Base-by-base conservation (phyloP, 2,888 invertebrate species). In the Zaprionus bogoriensis region DNA sequence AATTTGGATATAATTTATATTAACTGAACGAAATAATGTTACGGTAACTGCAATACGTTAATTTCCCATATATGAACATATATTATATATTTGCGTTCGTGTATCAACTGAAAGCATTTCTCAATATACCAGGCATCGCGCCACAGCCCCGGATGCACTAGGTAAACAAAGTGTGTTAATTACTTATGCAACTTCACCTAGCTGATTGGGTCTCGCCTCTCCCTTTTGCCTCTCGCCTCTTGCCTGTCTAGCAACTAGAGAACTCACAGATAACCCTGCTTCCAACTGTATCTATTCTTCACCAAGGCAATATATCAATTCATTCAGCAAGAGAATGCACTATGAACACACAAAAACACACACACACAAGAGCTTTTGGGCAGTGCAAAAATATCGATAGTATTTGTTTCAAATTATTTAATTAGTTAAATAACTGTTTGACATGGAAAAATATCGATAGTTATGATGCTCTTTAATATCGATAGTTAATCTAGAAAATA, bases 91-190 rank as follows among this genome's bases (percentile, higher is more conserved):
- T 22, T 41, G n/a, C 22, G 22, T 22, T 22, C n/a, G 22, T 41
- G 22, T 22, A 42, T 52, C 32, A 72, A 50, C 12, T 41, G 14
- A 77, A 88, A 89, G 89, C 89, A 70, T 89, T 89, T 88, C 83
- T 89, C 70, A 89, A 89, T 85, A 89, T 89, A 77, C 89, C 89
- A 71, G 89, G 89, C 88, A 89, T 89, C 76, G 81, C 85, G 82
- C 87, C 88, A 66, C 78, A 83, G 53, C 86, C 89, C 68, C 88
- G 89, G 89, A 87, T 83, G 57, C 87, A 89, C 86, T 89, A 89
- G 89, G 89, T 89, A 89, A 89, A 86, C 68, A 47, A 63, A 20
- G 45, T 51, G 22, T 47, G 19, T 57, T 51, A 55, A 58, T 19
- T 54, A 44, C 48, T 47, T 60, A 50, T 38, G 59, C 55, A 59